Conservation (phyloP, 2,888 invertebrate species). For the Abrostola tripartita region DNA sequence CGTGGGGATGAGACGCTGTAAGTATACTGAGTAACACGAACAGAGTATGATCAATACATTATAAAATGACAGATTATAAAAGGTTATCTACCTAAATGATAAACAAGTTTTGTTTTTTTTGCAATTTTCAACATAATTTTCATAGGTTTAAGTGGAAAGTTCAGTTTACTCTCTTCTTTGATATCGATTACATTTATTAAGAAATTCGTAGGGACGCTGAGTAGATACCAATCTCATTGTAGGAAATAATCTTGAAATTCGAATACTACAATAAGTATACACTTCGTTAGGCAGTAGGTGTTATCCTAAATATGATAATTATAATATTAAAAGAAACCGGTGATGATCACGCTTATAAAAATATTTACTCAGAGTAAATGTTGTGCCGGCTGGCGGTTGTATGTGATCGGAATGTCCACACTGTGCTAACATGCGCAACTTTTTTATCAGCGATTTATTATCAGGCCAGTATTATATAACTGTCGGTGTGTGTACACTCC, state of each 20-base stretch:
- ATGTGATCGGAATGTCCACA: constrained; percentile 66
- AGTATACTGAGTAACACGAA: constrained; percentile 3
- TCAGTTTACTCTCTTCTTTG: too few species aligned
- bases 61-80: not conserved
- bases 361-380: constrained; percentile 31
- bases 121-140: too few species aligned
- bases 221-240: too few species aligned
- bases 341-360: constrained; percentile 8
- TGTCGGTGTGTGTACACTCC: constrained; percentile 64
- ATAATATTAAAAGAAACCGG: constrained; percentile 4
- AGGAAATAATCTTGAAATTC: not conserved
- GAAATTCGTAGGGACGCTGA: not conserved
- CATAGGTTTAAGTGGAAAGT: too few species aligned
- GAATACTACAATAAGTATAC: not conserved
- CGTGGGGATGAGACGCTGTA: constrained; percentile 56
- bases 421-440: constrained; percentile 71
- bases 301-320: too few species aligned
- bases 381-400: constrained; percentile 20
- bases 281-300: too few species aligned
- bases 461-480: constrained; percentile 85
- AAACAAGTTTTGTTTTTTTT: not conserved
- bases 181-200: too few species aligned
- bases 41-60: too few species aligned
- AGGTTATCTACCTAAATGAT: not conserved
- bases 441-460: constrained; percentile 87